A percentile compares a stretch with the other conserved stretches of the same genome.
These are phyloP conservation scores for Labrus mixtus DNA, from an alignment of 2,113 vertebrate species.

Conservation along the genomic window DNA sequence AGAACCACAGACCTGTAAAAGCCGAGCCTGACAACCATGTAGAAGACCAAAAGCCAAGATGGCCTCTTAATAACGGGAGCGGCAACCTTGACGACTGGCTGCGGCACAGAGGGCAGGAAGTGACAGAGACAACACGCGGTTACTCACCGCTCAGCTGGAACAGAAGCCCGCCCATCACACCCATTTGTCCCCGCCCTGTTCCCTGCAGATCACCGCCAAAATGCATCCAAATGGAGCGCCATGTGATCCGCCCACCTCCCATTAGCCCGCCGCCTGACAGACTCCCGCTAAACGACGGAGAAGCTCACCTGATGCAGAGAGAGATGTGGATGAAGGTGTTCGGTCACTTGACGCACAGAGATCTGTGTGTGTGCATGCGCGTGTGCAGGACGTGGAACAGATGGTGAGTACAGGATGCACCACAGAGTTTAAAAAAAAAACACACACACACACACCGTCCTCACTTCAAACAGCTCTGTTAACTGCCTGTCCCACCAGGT, in stretches of 20 bases:
- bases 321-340: slow-evolving; percentile 97
- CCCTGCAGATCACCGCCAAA: slow-evolving; percentile 91
- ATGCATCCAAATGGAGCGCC: slow-evolving; percentile 95
- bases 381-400: slow-evolving; percentile 99
- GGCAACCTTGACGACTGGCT: slow-evolving; percentile 86
- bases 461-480: neutral
- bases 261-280: slow-evolving; percentile 96
- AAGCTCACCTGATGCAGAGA: slow-evolving; percentile 91
- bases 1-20: slow-evolving; percentile 91
- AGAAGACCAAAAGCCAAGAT: slow-evolving; percentile 87
- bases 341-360: slow-evolving; percentile 91
- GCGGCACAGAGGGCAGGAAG: slow-evolving; percentile 86
- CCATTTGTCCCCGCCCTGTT: slow-evolving; percentile 80
- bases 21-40: slow-evolving; percentile 88
- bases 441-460: neutral
- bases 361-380: slow-evolving; percentile 96
- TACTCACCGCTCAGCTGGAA: slow-evolving; percentile 82
- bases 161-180: slow-evolving; percentile 80
- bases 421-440: neutral
- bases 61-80: slow-evolving; percentile 81
- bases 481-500: slow-evolving; percentile 83
- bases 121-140: slow-evolving; percentile 86
- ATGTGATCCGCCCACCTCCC: slow-evolving; percentile 94
- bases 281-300: slow-evolving; percentile 89
- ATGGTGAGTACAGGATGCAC: slow-evolving; percentile 87